Evolutionary conservation across 2,113 vertebrate genomes (phyloP), one percentile per base, ranked within the genome.

Genomic region (Apodemus sylvaticus): DNA sequence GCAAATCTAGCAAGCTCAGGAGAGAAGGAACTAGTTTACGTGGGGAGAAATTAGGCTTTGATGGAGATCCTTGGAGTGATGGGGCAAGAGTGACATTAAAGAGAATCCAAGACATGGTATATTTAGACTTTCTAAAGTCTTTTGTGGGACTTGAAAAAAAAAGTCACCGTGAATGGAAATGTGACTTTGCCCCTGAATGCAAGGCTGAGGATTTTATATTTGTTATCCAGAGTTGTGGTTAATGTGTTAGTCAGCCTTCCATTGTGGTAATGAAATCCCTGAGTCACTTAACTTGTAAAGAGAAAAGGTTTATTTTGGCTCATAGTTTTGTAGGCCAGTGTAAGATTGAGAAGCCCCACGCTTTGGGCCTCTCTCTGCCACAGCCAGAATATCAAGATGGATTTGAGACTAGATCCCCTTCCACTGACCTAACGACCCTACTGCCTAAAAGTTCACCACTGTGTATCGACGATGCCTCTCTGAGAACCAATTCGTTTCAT

Each of bases 101-200:
- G 51, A 81, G 19, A 34, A 94, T 82, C 36, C 51, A 91, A 81
- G 16, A 76, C 36, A 64, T 9, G 70, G 7, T 85, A 34, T 34
- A 42, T 85, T 95, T 96, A 78, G 70, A 86, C 17, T 86, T 95
- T 58, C 66, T 58, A 73, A 97, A 77, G 85, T 60, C 74, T 95
- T 97, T 77, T 20, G 42, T 53, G 36, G 86, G n/a, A 55, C 31
- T 71, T 1, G 48, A 91, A 89, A 86, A n/a, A 64, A 89, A 79
- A 58, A 64, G 12, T 34, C 71, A 89, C 74, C 1, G 51, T 31
- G 19, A 36, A 91, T 24, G 60, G 73, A 93, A 86, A 4, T 55
- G 86, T 89, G 77, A 26, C 60, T n/a, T 93, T 95, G 53, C 9
- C 34, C 48, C 88, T 87, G 48, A 93, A n/a, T 90, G 7, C 60